Evolutionary conservation across 2,113 vertebrate species (phyloP), one percentile per base, ranked within the genome.

Genomic region (Cynopterus brachyotis): DNA sequence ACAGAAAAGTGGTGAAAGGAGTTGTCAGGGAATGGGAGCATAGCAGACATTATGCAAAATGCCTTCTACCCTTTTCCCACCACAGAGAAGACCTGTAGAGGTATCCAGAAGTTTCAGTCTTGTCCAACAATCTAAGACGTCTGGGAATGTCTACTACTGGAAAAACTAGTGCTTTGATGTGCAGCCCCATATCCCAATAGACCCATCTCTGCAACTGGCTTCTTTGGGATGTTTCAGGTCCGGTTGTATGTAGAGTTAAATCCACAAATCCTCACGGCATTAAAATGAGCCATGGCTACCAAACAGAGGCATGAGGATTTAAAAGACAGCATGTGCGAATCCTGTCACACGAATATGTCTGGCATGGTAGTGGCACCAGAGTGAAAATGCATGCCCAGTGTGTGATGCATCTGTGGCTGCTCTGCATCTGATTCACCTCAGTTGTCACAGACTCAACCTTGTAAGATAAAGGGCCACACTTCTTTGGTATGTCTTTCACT

Each of bases 341-440:
- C 28, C 64, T 22, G 47, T 40, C 42, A 62, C 19, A 3, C 0
- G 11, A 59, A 20, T n/a, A 2, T 28, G 50, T 11, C 59, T 88
- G 73, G 81, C 5, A 0, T 30, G 2, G 35, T 4, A 28, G 3
- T 0, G 3, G 53, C 20, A 42, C 60, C 0, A 11, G 12, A 30
- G 35, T 37, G 53, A 19, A 30, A 24, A 26, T 40, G 37, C 64
- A 26, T 0, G 28, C 62, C 62, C 13, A 55, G 26, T 15, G n/a
- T 32, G 24, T 28, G 89, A 40, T 45, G 42, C 66, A 3, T 15
- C 28, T 13, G 0, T 24, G 10, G 55, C 32, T 37, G 24, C 30
- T 92, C 60, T 11, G 6, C 32, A 13, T 91, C 97, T 62, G n/a
- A 82, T 53, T 9, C 0, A 1, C 72, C 35, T 91, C 66, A 26